Evolutionary conservation across 2,113 vertebrate genomes (phyloP).

Genomic region (Piprites chloris): DNA sequence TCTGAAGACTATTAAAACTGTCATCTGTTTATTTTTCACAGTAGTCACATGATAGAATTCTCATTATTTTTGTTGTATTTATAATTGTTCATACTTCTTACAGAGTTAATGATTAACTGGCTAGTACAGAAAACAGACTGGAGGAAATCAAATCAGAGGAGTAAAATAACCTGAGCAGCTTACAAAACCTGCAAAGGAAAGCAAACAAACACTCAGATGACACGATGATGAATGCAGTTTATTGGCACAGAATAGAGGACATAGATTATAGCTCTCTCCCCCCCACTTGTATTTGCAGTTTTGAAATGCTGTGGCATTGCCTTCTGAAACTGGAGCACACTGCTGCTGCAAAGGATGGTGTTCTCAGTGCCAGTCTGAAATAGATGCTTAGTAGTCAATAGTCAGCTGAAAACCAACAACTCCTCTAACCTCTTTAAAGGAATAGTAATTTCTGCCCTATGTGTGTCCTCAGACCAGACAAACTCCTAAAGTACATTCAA

Average conservation of each 20-base stretch:
- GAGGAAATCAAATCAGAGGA: conserved; percentile 15
- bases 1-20: background rate
- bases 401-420: background rate
- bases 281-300: background rate
- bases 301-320: background rate
- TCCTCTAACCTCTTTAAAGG: background rate
- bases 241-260: background rate
- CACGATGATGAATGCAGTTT: background rate
- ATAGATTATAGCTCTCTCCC: background rate
- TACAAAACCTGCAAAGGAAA: background rate
- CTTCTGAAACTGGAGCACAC: background rate
- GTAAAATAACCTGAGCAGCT: background rate
- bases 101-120: background rate
- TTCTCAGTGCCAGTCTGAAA: background rate
- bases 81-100: background rate
- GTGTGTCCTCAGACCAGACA: background rate
- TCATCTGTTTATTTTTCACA: background rate
- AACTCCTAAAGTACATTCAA: background rate
- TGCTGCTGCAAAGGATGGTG: background rate
- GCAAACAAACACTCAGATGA: background rate
- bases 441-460: background rate
- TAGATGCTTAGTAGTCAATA: background rate
- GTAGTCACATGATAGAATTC: background rate
- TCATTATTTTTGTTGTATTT: background rate
- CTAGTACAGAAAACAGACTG: background rate